A percentile compares a stretch with the other conserved stretches of the same genome.
phyloP scores from a whole-genome alignment of 2,888 invertebrate species.

The Nemoura dubitans region DNA sequence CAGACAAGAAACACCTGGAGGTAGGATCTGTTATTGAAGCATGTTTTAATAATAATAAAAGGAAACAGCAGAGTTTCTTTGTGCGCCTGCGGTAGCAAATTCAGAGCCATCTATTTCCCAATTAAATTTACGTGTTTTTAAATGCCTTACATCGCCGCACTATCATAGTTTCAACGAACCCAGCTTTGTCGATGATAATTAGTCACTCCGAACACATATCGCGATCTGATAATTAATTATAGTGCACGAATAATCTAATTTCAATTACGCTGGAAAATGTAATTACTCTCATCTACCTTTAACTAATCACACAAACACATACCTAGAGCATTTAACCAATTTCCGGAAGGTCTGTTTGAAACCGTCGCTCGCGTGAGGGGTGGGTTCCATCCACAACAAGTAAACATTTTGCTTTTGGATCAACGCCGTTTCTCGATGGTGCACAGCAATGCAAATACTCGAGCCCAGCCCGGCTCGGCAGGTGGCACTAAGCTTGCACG shows the following conservation, averaged over 20 bases:
- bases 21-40: not conserved
- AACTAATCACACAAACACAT: not conserved
- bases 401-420: not conserved
- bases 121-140: too few species aligned
- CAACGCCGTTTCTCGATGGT: not conserved
- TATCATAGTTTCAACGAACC: not conserved
- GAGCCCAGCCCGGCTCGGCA: not conserved
- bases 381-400: not conserved
- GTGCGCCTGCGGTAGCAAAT: not conserved
- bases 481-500: not conserved
- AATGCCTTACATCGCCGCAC: not conserved
- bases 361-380: not conserved
- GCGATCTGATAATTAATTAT: not conserved
- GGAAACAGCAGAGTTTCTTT: too few species aligned
- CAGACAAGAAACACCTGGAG: not conserved
- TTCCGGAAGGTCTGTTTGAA: not conserved
- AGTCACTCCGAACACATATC: not conserved
- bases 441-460: not conserved
- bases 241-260: not conserved
- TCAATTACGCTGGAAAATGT: not conserved
- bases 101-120: not conserved
- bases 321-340: not conserved
- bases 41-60: not conserved
- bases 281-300: constrained; percentile 2
- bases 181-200: not conserved